Conservation (phyloP, 2,113 vertebrate genomes). For the Otus sunia region DNA sequence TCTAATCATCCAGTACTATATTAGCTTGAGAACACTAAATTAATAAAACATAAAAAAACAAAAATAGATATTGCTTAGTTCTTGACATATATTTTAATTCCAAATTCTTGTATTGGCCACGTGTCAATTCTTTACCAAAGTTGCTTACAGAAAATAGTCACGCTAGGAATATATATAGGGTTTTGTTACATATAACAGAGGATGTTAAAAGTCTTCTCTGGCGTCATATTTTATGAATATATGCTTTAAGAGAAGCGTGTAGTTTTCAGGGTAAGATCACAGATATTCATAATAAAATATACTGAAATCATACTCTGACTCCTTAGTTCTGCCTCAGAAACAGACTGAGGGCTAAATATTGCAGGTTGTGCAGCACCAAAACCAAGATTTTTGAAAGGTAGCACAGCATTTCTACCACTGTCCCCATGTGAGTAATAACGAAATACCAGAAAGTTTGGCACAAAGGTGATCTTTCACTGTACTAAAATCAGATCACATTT, state of each 20-base stretch:
- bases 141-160: not conserved
- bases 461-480: not conserved
- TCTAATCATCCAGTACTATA: not conserved
- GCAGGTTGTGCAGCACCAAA: not conserved
- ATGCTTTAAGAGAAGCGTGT: not conserved
- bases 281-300: not conserved
- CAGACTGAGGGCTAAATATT: not conserved
- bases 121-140: not conserved
- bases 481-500: not conserved
- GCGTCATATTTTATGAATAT: not conserved
- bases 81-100: not conserved
- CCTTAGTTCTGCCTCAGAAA: not conserved
- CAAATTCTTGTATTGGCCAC: not conserved
- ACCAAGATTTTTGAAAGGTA: not conserved
- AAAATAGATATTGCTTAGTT: not conserved
- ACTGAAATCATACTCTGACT: not conserved
- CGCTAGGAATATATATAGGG: not conserved
- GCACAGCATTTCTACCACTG: not conserved
- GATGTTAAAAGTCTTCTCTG: not conserved
- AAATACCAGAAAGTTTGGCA: not conserved
- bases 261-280: not conserved
- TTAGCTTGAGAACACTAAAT: not conserved
- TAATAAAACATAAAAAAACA: not conserved
- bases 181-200: not conserved
- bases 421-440: not conserved